Conservation (phyloP, 2,797 vertebrate species). For the Orientallactaga sibirica region DNA sequence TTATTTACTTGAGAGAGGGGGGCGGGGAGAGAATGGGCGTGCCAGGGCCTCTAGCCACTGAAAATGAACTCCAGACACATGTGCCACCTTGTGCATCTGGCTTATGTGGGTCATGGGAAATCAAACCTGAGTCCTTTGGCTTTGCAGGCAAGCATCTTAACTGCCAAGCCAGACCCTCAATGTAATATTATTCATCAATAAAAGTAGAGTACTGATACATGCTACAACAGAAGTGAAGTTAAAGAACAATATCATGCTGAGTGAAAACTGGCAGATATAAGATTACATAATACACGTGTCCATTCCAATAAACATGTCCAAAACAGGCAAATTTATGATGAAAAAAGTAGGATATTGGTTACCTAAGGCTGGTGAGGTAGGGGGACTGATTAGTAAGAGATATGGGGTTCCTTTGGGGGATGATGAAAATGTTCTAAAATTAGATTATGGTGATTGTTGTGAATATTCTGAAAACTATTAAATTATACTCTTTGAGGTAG, state of each 20-base stretch:
- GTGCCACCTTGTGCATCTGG: no score
- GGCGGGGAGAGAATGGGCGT: no score
- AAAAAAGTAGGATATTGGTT: slow-evolving; percentile 16
- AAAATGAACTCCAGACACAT: no score
- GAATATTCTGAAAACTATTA: slow-evolving; percentile 37
- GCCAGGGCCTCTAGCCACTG: no score
- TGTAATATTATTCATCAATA: neutral
- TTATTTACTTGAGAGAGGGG: no score
- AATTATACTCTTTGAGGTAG: slow-evolving; percentile 23
- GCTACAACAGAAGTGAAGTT: neutral
- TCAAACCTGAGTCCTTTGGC: no score
- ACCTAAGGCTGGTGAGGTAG: neutral
- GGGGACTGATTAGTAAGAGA: neutral
- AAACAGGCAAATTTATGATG: slow-evolving; percentile 34
- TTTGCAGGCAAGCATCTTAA: no score
- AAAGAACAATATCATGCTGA: slow-evolving; percentile 1
- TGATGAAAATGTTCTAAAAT: neutral
- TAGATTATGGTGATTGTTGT: neutral
- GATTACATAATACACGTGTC: neutral
- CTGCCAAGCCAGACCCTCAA: no score
- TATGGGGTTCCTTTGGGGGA: neutral
- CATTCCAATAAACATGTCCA: slow-evolving; percentile 21
- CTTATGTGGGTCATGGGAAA: no score
- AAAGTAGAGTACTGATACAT: neutral
- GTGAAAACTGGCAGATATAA: slow-evolving; percentile 50